phyloP scores from a whole-genome alignment of 2,888 invertebrate genomes.

The Drosophila meridionalis region DNA sequence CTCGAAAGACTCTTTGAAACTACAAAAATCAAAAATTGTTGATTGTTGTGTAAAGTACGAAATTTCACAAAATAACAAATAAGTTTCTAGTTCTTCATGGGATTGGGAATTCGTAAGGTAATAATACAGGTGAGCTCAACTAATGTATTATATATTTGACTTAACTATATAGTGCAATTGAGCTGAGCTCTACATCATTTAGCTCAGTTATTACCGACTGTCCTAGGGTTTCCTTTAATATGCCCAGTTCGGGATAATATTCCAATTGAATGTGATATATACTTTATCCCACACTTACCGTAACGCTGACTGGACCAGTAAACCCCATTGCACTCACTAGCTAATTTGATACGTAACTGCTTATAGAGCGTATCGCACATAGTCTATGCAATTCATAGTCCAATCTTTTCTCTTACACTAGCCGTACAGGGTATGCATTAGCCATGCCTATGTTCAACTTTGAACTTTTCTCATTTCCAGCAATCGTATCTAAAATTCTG shows the following conservation, averaged over 20 bases:
- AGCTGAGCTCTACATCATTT: background rate
- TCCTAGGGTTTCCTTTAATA: no score
- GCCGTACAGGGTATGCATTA: background rate
- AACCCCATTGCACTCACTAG: no score
- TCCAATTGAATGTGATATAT: no score
- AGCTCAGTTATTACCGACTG: background rate
- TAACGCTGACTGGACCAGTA: no score
- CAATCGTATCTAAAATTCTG: constrained; percentile 35
- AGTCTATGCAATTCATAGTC: background rate
- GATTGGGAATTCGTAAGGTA: background rate
- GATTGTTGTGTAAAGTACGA: background rate
- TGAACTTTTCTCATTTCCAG: background rate
- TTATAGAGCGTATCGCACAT: background rate
- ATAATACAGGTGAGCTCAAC: background rate
- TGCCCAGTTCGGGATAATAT: background rate
- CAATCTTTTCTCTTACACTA: background rate
- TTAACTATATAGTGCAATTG: background rate
- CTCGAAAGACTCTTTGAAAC: background rate
- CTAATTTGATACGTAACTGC: background rate
- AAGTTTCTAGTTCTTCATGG: background rate
- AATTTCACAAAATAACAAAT: background rate
- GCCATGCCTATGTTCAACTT: background rate
- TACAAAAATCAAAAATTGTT: background rate
- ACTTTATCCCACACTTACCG: no score
- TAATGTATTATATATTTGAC: background rate